Evolutionary conservation across 2,113 vertebrate species (phyloP).

Genomic region (Microcebus tavaratra): DNA sequence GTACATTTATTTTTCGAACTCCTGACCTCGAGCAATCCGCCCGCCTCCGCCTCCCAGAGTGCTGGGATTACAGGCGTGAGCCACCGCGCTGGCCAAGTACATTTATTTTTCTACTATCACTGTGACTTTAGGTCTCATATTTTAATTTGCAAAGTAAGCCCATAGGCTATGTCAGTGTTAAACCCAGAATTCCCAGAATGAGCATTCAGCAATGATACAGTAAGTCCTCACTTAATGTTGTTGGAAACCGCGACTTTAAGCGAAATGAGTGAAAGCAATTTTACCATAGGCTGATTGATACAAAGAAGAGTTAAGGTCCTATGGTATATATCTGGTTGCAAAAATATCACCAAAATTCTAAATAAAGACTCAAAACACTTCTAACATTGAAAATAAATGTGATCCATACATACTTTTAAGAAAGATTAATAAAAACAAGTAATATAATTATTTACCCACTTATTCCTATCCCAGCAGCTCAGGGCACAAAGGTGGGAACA

Average conservation of each 20-base stretch:
- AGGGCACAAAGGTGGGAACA: background rate
- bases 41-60: no score
- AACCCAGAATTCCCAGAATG: background rate
- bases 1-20: background rate
- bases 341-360: background rate
- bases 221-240: background rate
- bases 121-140: conserved; percentile 36
- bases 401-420: background rate
- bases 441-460: background rate
- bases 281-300: background rate
- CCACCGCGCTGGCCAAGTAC: background rate
- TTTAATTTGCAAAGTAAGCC: conserved; percentile 6
- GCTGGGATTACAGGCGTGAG: no score
- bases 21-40: no score
- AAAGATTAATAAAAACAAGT: background rate
- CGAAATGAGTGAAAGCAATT: background rate
- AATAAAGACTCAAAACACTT: background rate
- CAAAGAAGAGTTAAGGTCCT: background rate
- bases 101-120: conserved; percentile 28
- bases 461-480: background rate
- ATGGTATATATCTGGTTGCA: background rate
- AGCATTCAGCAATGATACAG: background rate
- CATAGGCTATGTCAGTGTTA: background rate
- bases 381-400: background rate
- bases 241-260: background rate